A percentile compares a stretch with the other conserved stretches of the same genome.
Evolutionary conservation across 2,113 vertebrate species (phyloP).

Genomic region (Diadophis punctatus): DNA sequence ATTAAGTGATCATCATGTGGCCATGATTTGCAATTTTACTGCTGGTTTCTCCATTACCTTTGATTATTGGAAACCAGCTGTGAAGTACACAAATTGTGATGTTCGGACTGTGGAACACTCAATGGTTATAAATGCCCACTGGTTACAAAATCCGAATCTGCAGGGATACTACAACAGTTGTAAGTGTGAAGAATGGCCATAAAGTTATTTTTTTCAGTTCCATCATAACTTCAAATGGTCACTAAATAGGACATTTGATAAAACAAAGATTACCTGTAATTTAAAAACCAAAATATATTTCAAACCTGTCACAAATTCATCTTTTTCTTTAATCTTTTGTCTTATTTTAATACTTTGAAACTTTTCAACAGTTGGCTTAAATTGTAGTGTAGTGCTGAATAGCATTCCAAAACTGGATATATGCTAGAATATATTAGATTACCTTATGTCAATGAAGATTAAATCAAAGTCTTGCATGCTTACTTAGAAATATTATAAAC

Average conservation of each 20-base stretch:
- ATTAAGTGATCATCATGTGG: not conserved
- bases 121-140: not conserved
- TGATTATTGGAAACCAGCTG: not conserved
- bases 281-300: constrained; percentile 10
- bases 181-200: not conserved
- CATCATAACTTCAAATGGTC: not conserved
- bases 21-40: not conserved
- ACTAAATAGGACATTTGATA: not conserved
- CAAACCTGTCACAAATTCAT: constrained; percentile 7
- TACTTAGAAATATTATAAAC: not conserved
- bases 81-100: not conserved
- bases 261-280: not conserved
- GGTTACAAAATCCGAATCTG: not conserved
- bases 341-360: not conserved
- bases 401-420: constrained; percentile 22
- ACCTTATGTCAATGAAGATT: not conserved
- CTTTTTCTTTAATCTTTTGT: not conserved
- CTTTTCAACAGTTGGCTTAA: constrained; percentile 7
- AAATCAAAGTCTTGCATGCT: not conserved
- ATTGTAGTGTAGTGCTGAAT: not conserved
- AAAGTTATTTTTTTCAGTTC: not conserved
- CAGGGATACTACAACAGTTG: not conserved
- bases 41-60: not conserved
- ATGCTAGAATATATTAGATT: not conserved
- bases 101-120: not conserved